Evolutionary conservation across 2,797 vertebrate species (phyloP).

Genomic region (Dendrocincla tyrannina): DNA sequence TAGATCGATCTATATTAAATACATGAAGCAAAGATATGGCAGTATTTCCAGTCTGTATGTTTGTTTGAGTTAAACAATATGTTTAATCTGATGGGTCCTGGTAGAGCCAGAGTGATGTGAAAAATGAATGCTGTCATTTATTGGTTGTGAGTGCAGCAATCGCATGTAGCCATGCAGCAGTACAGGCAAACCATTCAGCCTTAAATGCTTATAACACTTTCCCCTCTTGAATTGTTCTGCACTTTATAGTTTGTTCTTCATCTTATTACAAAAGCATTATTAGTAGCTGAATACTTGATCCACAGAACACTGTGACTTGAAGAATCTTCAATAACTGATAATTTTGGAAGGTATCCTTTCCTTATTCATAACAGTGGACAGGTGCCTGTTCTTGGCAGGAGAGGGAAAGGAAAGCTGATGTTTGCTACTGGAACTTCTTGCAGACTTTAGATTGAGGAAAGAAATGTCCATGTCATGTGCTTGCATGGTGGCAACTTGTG

Average conservation of each 20-base stretch:
- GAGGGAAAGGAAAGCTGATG: background rate
- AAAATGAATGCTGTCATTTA: background rate
- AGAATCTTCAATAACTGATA: background rate
- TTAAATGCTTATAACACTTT: background rate
- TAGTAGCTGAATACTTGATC: background rate
- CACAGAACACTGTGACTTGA: background rate
- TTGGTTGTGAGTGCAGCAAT: background rate
- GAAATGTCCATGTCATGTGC: fast-evolving
- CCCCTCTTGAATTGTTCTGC: background rate
- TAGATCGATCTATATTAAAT: background rate
- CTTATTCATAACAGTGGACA: background rate
- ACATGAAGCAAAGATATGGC: background rate
- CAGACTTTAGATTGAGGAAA: background rate
- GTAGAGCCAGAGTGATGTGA: background rate
- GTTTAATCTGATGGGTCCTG: background rate
- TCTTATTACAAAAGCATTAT: background rate
- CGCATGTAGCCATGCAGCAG: background rate
- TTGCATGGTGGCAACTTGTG: fast-evolving
- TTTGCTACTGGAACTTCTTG: background rate
- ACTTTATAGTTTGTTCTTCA: background rate
- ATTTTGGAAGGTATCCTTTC: background rate
- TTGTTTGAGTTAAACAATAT: background rate
- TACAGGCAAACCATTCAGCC: background rate
- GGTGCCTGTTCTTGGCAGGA: background rate
- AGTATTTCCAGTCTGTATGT: background rate